These are phyloP conservation scores for Pipra filicauda DNA, from an alignment of 2,113 vertebrate species.

Conservation along the genomic window DNA sequence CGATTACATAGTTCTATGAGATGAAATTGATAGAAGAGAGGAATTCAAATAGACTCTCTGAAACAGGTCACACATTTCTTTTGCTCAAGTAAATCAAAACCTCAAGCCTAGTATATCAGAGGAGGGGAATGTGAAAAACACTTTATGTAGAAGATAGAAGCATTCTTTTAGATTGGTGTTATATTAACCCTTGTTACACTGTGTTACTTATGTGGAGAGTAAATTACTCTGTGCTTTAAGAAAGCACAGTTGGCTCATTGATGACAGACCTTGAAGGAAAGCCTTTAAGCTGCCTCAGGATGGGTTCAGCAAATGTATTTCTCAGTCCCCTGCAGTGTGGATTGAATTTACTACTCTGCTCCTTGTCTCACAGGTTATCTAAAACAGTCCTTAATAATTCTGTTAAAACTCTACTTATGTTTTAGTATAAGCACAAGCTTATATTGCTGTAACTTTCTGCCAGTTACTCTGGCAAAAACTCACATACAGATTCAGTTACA, in stretches of 20 bases:
- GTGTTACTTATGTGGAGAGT: background rate
- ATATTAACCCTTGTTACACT: background rate
- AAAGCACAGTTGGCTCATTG: background rate
- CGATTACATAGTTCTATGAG: background rate
- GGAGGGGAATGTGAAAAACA: background rate
- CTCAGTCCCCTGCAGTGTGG: background rate
- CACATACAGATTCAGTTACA: background rate
- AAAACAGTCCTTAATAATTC: background rate
- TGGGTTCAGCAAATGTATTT: background rate
- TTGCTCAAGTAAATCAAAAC: background rate
- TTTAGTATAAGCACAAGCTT: background rate
- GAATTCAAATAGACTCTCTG: background rate
- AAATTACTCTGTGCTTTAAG: background rate
- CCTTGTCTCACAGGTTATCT: background rate
- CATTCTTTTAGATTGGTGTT: background rate
- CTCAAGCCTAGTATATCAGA: background rate
- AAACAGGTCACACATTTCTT: background rate
- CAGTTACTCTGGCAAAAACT: background rate
- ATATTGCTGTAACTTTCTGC: background rate
- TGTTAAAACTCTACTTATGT: background rate
- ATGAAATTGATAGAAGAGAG: background rate
- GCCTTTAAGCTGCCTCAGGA: background rate
- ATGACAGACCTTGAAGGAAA: background rate
- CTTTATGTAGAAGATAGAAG: background rate
- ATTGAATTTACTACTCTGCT: background rate